These are phyloP conservation scores for Poeciliopsis paucimaculata DNA, from an alignment of 2,797 vertebrate genomes.

Conservation along the genomic window DNA sequence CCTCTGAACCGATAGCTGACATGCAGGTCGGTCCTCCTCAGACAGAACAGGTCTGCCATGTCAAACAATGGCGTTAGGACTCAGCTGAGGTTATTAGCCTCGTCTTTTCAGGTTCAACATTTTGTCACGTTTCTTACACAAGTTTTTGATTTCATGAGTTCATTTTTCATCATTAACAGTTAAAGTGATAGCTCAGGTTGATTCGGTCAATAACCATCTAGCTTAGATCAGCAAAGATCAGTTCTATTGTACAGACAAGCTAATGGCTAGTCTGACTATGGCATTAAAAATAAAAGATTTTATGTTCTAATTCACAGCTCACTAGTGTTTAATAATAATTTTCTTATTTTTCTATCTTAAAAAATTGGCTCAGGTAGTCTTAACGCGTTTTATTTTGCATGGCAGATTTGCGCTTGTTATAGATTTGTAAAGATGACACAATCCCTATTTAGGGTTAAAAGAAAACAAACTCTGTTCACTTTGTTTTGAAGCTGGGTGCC, in stretches of 20 bases:
- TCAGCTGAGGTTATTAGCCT: background rate
- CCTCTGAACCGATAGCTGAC: background rate
- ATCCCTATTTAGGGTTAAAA: background rate
- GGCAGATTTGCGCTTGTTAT: background rate
- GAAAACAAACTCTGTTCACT: background rate
- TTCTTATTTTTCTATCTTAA: background rate
- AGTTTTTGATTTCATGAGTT: no score
- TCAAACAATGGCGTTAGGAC: background rate
- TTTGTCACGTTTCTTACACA: background rate
- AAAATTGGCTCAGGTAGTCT: background rate
- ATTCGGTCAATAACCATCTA: background rate
- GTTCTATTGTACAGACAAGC: background rate
- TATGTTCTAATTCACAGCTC: background rate
- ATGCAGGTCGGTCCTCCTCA: background rate
- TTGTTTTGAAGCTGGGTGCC: no score
- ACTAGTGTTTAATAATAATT: background rate
- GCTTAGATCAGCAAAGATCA: background rate
- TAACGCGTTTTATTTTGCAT: background rate
- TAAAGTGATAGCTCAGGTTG: no score
- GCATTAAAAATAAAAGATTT: background rate
- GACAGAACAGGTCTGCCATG: no score
- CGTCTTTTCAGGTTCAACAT: background rate
- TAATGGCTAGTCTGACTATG: background rate
- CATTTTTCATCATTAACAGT: no score
- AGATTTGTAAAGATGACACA: background rate